Base-by-base conservation (phyloP, 2,113 vertebrate genomes). In the Psettodes erumei region DNA sequence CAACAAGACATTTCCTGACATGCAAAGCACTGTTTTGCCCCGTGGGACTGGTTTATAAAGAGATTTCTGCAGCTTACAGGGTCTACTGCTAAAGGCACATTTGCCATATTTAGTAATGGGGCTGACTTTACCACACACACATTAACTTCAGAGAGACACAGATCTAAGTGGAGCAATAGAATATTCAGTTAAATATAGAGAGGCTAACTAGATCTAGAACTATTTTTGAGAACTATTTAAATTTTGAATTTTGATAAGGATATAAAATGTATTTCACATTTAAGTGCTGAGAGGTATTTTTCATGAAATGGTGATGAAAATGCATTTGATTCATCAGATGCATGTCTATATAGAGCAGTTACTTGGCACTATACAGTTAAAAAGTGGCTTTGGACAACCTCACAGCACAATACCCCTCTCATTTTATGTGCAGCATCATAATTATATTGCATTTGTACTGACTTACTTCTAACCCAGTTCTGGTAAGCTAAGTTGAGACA, bases 11-110 rank as follows among this genome's bases (percentile, higher is more conserved):
- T 18, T 60, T 32, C 8, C 27, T 62, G 50, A 68, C 55, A 65
- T 59, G 33, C 65, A 60, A 59, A 79, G 71, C 38, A 35, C 30
- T 65, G 18, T 51, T 64, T 47, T 53, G 23, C 43, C 51, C 51
- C 3, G 0, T 15, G 40, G 67, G 68, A 8, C 37, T 5, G 43
- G 28, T 69, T 27, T 30, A 53, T 59, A n/a, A 45, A 56, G 27
- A 50, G 21, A 56, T 43, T 43, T 32, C 40, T 35, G 8, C 59
- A 64, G 35, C 65, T 40, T n/a, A 18, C 18, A 32, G 38, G 54
- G 1, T 69, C 28, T 43, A 2, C 13, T 35, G 6, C 40, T 47
- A 47, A 40, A 47, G 48, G 40, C 30, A 5, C 19, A 40, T 77
- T 55, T 51, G 27, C 28, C 54, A 32, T 37, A 16, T 35, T 77